These are phyloP conservation scores for Cerceris rybyensis DNA, from an alignment of 2,888 invertebrate species.

Conservation along the genomic window DNA sequence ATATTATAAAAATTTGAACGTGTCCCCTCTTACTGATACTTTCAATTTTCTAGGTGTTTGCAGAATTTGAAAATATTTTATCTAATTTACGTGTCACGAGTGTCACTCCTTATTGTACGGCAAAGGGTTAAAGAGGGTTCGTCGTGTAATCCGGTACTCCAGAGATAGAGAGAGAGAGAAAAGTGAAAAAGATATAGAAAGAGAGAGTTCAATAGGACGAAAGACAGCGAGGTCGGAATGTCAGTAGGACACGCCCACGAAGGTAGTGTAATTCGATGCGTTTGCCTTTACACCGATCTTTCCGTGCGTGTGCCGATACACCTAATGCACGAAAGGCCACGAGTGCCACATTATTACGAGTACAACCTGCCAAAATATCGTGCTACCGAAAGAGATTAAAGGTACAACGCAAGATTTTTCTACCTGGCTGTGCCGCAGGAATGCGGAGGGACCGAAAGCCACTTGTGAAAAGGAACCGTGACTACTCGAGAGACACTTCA, in stretches of 20 bases:
- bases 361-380: not conserved
- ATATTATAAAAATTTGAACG: no score
- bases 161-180: no score
- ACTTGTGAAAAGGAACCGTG: not conserved
- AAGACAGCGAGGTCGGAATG: slow-evolving; percentile 64
- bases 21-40: no score
- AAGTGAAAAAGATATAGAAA: not conserved
- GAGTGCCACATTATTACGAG: slow-evolving; percentile 2
- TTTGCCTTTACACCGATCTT: slow-evolving; percentile 27
- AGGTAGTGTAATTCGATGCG: slow-evolving; percentile 68
- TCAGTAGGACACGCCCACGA: slow-evolving; percentile 65
- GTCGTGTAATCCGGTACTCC: not conserved
- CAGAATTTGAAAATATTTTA: no score
- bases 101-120: no score
- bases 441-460: slow-evolving; percentile 9
- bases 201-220: slow-evolving; percentile 49
- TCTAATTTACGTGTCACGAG: no score
- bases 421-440: slow-evolving; percentile 17
- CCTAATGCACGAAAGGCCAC: not conserved
- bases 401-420: slow-evolving; percentile 6
- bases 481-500: not conserved
- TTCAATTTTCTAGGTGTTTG: no score
- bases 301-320: slow-evolving; percentile 30
- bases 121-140: slow-evolving; percentile 55
- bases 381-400: slow-evolving; percentile 4